Percentiles rank a stretch among this genome's conserved stretches.
Conservation (phyloP, 2,888 invertebrate species). For the Gerris lacustris region DNA sequence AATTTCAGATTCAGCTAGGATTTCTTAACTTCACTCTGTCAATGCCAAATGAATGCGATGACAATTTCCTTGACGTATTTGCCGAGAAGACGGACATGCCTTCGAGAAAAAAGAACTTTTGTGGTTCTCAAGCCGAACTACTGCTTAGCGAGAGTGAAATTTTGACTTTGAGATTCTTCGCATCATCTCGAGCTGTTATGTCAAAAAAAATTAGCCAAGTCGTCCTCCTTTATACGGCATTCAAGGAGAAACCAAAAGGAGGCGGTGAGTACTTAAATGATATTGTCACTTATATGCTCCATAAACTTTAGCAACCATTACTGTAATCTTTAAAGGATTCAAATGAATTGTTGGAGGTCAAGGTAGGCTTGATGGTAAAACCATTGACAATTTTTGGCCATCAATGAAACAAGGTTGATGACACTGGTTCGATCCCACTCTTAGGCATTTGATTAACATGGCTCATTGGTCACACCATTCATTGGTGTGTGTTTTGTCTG, state of each 20-base stretch:
- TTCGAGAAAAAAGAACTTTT: conserved; percentile 55
- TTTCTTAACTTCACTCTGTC: conserved; percentile 53
- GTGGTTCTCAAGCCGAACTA: conserved; percentile 73
- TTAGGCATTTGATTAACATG: too few relatives aligned
- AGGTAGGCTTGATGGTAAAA: too few relatives aligned
- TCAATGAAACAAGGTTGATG: too few relatives aligned
- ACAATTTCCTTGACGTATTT: conserved; percentile 64
- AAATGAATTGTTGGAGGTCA: too few relatives aligned
- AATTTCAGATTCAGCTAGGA: conserved; percentile 52
- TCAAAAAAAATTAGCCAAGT: conserved; percentile 50
- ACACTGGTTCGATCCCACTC: too few relatives aligned
- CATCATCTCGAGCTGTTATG: conserved; percentile 32
- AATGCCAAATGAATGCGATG: conserved; percentile 64
- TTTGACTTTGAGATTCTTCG: conserved; percentile 61
- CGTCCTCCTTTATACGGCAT: conserved; percentile 62
- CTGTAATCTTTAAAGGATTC: too few relatives aligned
- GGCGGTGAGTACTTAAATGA: neutral
- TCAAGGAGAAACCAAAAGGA: conserved; percentile 46
- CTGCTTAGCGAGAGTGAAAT: conserved; percentile 55
- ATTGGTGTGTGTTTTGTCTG: too few relatives aligned
- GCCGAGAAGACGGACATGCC: conserved; percentile 50
- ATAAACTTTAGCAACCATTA: too few relatives aligned
- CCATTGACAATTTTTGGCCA: too few relatives aligned
- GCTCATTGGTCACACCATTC: too few relatives aligned
- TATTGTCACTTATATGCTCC: neutral